Base-by-base conservation (phyloP, 2,797 vertebrate genomes). In the Syndactyla subalaris region DNA sequence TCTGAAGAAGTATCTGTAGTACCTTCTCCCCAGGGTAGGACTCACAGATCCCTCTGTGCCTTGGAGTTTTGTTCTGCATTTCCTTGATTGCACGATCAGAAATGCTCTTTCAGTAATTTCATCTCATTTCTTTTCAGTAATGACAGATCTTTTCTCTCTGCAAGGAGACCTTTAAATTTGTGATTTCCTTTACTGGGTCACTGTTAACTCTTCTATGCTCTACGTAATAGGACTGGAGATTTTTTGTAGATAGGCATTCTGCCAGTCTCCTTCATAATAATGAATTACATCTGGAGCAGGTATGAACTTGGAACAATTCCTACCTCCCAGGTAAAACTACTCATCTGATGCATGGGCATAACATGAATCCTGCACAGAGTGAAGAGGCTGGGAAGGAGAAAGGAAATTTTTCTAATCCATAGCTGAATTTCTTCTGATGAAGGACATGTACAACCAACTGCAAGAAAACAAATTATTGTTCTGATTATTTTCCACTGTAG, bases 401-500 rank as follows among this genome's bases (percentile, higher is more conserved):
- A 88, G 78, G 68, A 68, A 70, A n/a, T 65, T 77, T 91, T 87
- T 88, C 78, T 61, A 61, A 68, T 74, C 85, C 82, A 27, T 9
- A 78, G 36, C 78, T 86, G 67, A 86, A 89, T 94, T 93, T 88
- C 80, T 94, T 36, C 75, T 92, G 82, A 65, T 91, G 91, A 95
- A 92, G 96, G 92, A 91, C 45, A n/a, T 61, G 90, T 41, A 81
- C 66, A 78, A 89, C 70, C 72, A 89, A 88, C 91, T 93, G 93
- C 82, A 63, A 72, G 85, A 93, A 94, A 93, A 84, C 81, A 92
- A 96, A 92, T 66, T 26, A 74, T 89, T 94, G 89, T 81, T 85
- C 93, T 88, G 95, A 95, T 95, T 95, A 96, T 97, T 96, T 89
- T 85, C 90, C 91, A 78, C 93, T 96, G 96, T 74, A 85, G 88